Evolutionary conservation across 2,113 vertebrate genomes (phyloP).

Genomic region (Nothocercus nigrocapillus): DNA sequence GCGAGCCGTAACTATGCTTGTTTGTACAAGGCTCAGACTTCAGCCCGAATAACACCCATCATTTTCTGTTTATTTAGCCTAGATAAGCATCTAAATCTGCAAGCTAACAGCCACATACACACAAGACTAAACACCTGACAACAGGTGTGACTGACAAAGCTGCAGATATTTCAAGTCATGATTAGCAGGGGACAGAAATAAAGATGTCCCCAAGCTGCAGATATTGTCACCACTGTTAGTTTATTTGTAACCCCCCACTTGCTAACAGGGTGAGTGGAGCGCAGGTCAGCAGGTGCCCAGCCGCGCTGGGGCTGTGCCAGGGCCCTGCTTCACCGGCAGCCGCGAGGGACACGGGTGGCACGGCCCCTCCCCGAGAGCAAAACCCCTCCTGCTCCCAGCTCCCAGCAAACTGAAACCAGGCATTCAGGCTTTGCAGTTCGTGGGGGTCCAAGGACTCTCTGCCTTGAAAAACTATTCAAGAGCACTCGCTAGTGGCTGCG

Average conservation of each 20-base stretch:
- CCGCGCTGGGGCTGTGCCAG: not conserved
- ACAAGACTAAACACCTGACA: not conserved
- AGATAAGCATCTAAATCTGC: not conserved
- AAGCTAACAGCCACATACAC: fast-evolving
- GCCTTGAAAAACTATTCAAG: constrained; percentile 87
- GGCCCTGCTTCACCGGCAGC: not conserved
- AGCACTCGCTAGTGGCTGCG: constrained; percentile 90
- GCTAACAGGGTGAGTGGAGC: not conserved
- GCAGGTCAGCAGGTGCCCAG: not conserved
- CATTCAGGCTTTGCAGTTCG: constrained; percentile 17
- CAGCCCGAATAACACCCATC: not conserved
- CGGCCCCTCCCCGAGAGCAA: constrained; percentile 25
- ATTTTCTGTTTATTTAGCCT: not conserved
- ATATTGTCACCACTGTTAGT: not conserved
- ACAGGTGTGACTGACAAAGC: not conserved
- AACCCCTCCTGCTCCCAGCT: constrained; percentile 69
- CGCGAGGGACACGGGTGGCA: not conserved
- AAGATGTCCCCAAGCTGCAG: not conserved
- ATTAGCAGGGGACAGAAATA: not conserved
- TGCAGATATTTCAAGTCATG: not conserved
- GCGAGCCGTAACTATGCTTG: not conserved
- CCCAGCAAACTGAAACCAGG: constrained; percentile 72
- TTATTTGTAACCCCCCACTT: not conserved
- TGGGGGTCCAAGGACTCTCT: constrained; percentile 37
- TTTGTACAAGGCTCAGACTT: constrained; percentile 6